Evolutionary conservation across 2,113 vertebrate genomes (phyloP).

Genomic region (Istiophorus platypterus): DNA sequence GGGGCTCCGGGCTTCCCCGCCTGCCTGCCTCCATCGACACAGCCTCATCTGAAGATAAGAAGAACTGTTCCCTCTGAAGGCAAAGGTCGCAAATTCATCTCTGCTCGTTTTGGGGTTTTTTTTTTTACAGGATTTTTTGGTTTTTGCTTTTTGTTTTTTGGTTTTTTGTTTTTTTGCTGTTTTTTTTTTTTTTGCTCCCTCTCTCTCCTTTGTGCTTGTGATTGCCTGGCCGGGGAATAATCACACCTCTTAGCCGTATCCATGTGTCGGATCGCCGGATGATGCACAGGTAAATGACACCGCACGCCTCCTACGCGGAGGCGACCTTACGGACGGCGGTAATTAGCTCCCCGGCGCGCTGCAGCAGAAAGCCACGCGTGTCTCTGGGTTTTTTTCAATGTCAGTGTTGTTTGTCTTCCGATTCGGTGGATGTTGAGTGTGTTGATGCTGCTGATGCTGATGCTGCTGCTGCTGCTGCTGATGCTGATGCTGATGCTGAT

Average conservation of each 20-base stretch:
- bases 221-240: slow-evolving; percentile 72
- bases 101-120: slow-evolving; percentile 52
- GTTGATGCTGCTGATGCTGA: no score
- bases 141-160: no score
- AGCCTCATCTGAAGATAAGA: slow-evolving; percentile 57
- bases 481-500: no score
- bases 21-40: slow-evolving; percentile 61
- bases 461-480: no score
- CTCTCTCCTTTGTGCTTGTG: slow-evolving; percentile 31
- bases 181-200: no score
- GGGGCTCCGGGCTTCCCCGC: slow-evolving; percentile 72
- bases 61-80: slow-evolving; percentile 50
- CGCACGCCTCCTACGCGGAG: slow-evolving; percentile 69
- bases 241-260: slow-evolving; percentile 53
- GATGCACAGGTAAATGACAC: slow-evolving; percentile 81
- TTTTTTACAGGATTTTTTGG: no score
- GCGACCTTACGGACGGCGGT: slow-evolving; percentile 59
- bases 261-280: slow-evolving; percentile 81
- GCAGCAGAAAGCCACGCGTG: slow-evolving; percentile 24
- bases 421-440: slow-evolving; percentile 28
- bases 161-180: no score
- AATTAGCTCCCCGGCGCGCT: slow-evolving; percentile 45
- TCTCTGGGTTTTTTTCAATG: slow-evolving; percentile 54
- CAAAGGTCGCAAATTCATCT: slow-evolving; percentile 58
- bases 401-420: slow-evolving; percentile 63